Evolutionary conservation across 2,797 vertebrate species (phyloP), one percentile per base, ranked within the genome.

Genomic region (Echeneis naucrates): DNA sequence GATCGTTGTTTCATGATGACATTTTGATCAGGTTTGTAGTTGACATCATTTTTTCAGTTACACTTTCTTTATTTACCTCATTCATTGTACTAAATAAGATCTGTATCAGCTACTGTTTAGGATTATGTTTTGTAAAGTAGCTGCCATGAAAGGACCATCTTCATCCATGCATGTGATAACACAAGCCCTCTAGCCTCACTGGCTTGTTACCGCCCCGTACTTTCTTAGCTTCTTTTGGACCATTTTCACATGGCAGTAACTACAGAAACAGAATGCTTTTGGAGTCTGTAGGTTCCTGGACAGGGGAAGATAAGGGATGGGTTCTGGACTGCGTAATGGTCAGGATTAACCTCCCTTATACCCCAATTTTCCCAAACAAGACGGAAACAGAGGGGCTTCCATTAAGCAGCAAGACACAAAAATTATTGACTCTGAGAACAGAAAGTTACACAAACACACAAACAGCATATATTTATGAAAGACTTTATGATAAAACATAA

Each of bases 161-260:
- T 66, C 35, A 66, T 68, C 68, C 32, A 48, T 59, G 65, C 32
- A 4, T 56, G 62, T 33, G 82, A 79, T 78, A 78, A 74, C 32
- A 61, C 17, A n/a, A 65, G 57, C 44, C 66, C 50, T 75, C 33
- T 14, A 55, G 68, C 66, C 58, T 61, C 37, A 64, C 52, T 62
- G 40, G 68, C 24, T 75, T 79, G 81, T 65, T 45, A 70, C 26
- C 8, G n/a, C 17, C 11, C 26, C 65, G 27, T 24, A 7, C 3
- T 45, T 21, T 14, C 38, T 75, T 19, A 33, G 64, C 47, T 74
- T 60, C 57, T 56, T 67, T 59, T 76, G 77, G 78, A 79, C 75
- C 65, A 56, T 44, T 85, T 87, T 81, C 67, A 77, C 64, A 63
- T 63, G 69, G 78, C 77, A 77, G 68, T 83, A 88, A 91, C 84